Base-by-base conservation (phyloP, 1,140 invertebrate species). In the Drosophila pandora region DNA sequence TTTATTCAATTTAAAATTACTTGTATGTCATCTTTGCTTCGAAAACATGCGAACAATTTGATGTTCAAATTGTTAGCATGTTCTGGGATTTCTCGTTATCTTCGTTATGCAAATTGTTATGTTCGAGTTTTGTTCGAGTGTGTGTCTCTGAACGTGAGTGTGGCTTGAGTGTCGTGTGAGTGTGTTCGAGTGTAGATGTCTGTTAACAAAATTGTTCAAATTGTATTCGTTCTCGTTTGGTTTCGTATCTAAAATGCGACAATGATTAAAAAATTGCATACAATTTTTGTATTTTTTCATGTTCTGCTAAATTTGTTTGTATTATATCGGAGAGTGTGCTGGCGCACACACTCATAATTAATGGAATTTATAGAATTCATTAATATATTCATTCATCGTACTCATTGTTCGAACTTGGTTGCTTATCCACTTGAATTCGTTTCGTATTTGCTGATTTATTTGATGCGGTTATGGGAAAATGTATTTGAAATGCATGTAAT, bases 1-100 rank as follows among this genome's bases (percentile, higher is more conserved):
- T 77, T 88, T 89, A 89, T 88, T 88, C 84, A 88, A 88, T 89
- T 88, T 89, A 88, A 88, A 88, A 89, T 88, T 89, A 88, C 83
- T 88, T 82, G 65, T 87, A 88, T 87, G 82, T 59, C 75, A 79
- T 87, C 81, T 67, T 59, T 70, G 43, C 67, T 79, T 73, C 69
- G 58, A 37, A 37, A 37, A 37, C 34, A 37, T 37, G 34, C 34
- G 34, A 37, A 37, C 34, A 4, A 73, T 72, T 76, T 43, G n/a
- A 56, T 63, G 72, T 55, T 76, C 57, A 76, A 76, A 54, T 67
- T 45, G 61, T 63, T 62, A 34, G 32, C 45, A 57, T 28, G 21
- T 74, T 48, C 69, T 69, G 47, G 76, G 47, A 50, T 54, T 37
- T 61, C 32, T 41, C 17, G 68, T 78, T 39, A 23, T 49, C 54